A percentile compares a stretch with the other conserved stretches of the same genome.
These are phyloP conservation scores for Drosophila mimetica DNA, from an alignment of 2,888 invertebrate genomes.

Conservation along the genomic window DNA sequence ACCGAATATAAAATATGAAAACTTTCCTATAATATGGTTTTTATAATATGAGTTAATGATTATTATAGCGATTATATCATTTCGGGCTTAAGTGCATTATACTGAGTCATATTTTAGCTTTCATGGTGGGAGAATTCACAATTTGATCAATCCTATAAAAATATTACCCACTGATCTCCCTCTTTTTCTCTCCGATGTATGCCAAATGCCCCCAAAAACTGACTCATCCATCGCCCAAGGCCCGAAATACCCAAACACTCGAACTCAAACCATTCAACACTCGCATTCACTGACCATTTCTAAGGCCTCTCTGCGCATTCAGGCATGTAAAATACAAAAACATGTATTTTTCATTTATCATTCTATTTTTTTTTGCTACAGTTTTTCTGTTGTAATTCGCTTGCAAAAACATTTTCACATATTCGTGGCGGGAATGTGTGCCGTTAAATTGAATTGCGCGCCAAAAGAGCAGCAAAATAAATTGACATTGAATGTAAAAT, in stretches of 20 bases:
- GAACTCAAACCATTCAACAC: slow-evolving; percentile 20
- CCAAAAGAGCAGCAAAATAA: slow-evolving; percentile 66
- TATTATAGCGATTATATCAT: slow-evolving; percentile 3
- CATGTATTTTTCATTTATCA: slow-evolving; percentile 61
- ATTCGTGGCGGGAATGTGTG: slow-evolving; percentile 37
- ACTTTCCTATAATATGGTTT: too few species aligned
- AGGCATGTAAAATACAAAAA: slow-evolving; percentile 50
- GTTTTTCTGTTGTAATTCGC: slow-evolving; percentile 59
- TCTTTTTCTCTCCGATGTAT: background rate
- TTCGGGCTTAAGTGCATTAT: background rate
- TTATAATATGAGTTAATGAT: too few species aligned
- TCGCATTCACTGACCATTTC: slow-evolving; percentile 38
- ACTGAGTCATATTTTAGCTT: slow-evolving; percentile 5
- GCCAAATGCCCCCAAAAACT: background rate
- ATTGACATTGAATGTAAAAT: slow-evolving; percentile 74
- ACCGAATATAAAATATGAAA: too few species aligned
- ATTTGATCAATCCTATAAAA: background rate
- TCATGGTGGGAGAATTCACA: background rate
- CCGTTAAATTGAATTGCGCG: slow-evolving; percentile 71
- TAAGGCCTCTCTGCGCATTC: slow-evolving; percentile 48
- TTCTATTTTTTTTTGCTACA: slow-evolving; percentile 16
- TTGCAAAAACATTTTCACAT: slow-evolving; percentile 54
- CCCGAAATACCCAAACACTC: slow-evolving; percentile 1
- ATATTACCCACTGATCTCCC: background rate
- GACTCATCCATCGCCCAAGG: slow-evolving; percentile 35